phyloP scores from a whole-genome alignment of 2,797 vertebrate genomes.

The Apogon hyalosoma region DNA sequence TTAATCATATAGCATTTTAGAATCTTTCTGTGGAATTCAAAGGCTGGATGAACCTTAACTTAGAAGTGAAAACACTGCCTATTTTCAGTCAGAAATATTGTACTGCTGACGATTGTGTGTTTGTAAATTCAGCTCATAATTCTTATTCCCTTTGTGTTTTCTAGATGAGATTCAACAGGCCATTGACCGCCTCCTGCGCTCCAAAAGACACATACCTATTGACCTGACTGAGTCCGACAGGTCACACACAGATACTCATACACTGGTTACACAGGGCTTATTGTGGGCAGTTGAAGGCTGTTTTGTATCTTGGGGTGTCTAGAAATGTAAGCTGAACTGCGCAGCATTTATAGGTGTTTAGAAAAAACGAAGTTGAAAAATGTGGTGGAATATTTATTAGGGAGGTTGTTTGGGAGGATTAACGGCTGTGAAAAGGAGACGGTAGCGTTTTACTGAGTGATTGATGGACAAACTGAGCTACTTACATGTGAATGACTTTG shows the following conservation, averaged over 20 bases:
- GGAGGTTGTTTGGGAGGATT: constrained; percentile 25
- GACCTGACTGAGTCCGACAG: constrained; percentile 84
- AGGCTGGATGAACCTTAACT: background rate
- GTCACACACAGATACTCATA: constrained; percentile 61
- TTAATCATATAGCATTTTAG: background rate
- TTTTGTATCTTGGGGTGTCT: constrained; percentile 9
- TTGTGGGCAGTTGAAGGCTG: constrained; percentile 2
- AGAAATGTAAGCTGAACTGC: constrained; percentile 1
- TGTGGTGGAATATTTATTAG: constrained; percentile 44
- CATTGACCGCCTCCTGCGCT: constrained; percentile 82
- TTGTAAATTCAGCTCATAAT: background rate
- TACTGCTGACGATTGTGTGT: background rate
- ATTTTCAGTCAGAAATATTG: background rate
- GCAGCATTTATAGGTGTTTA: constrained; percentile 14
- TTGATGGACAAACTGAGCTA: constrained; percentile 20
- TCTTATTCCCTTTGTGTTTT: constrained; percentile 30
- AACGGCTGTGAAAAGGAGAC: constrained; percentile 17
- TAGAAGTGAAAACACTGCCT: background rate
- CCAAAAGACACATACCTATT: constrained; percentile 74
- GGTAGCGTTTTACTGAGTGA: constrained; percentile 29
- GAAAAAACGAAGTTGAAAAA: constrained; percentile 25
- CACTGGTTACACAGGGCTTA: background rate
- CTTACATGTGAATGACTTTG: constrained; percentile 33
- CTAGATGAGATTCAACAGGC: constrained; percentile 87
- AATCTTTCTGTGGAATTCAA: background rate